Evolutionary conservation across 2,113 vertebrate species (phyloP).

Genomic region (Bubo bubo): DNA sequence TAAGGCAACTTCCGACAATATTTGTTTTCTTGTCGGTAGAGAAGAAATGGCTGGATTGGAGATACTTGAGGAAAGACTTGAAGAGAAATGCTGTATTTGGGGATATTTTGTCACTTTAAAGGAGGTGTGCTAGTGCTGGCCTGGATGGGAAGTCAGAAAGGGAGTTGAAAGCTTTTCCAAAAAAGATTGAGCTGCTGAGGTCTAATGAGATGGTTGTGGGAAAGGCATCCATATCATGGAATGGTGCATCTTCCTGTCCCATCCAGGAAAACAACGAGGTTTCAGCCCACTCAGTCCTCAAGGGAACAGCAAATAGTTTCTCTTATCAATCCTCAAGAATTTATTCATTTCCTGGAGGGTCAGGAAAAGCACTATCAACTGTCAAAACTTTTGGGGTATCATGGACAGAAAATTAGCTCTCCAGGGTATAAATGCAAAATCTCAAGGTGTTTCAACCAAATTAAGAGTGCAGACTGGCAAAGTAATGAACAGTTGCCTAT

Average conservation of each 20-base stretch:
- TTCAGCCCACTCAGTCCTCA: neutral
- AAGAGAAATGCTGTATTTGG: neutral
- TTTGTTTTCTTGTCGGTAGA: neutral
- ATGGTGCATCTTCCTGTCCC: neutral
- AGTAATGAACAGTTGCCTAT: neutral
- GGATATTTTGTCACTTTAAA: neutral
- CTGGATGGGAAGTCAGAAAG: neutral
- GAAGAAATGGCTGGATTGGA: neutral
- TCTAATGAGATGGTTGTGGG: neutral
- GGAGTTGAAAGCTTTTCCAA: neutral
- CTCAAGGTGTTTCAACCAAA: slow-evolving; percentile 4
- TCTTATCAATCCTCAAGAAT: slow-evolving; percentile 6
- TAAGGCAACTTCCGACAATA: neutral
- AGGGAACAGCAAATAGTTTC: neutral
- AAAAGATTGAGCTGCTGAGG: neutral
- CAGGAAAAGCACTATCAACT: slow-evolving; percentile 21
- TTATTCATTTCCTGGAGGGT: neutral
- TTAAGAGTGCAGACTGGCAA: neutral
- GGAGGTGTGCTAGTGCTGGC: rapidly evolving
- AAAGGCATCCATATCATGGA: neutral
- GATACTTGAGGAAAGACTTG: neutral
- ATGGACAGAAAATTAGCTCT: slow-evolving; percentile 44
- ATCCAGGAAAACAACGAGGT: neutral
- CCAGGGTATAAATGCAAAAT: slow-evolving; percentile 48
- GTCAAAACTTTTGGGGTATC: slow-evolving; percentile 24